A percentile compares a stretch with the other conserved stretches of the same genome.
phyloP scores from a whole-genome alignment of 2,797 vertebrate genomes.

The Sebastes melanostomus region DNA sequence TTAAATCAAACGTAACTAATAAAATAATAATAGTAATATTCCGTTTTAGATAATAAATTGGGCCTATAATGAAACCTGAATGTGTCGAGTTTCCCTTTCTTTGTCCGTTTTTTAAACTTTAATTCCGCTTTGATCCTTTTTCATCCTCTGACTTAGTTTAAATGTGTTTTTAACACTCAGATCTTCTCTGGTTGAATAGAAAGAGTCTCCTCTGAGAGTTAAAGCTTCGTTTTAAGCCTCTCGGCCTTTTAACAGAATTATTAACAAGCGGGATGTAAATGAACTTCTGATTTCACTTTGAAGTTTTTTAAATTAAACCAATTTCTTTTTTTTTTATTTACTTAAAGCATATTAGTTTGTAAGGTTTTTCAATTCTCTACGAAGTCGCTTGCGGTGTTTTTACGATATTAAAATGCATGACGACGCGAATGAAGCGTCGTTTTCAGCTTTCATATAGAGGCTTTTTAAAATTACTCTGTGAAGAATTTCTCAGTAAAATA shows the following conservation, averaged over 20 bases:
- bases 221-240: slow-evolving; percentile 3
- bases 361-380: background rate
- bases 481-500: no score
- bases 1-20: background rate
- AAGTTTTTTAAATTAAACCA: background rate
- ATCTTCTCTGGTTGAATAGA: background rate
- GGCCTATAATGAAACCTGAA: background rate
- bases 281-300: slow-evolving; percentile 12
- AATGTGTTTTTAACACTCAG: background rate
- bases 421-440: background rate
- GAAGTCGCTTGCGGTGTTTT: background rate
- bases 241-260: background rate
- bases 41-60: background rate
- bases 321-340: background rate
- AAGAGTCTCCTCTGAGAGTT: background rate
- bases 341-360: slow-evolving; percentile 8
- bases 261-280: slow-evolving; percentile 5
- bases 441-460: background rate
- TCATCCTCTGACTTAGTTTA: slow-evolving; percentile 11
- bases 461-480: background rate
- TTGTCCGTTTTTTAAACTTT: background rate
- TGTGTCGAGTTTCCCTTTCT: background rate
- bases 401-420: background rate
- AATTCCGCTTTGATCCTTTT: background rate
- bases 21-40: background rate